Evolutionary conservation across 2,113 vertebrate genomes (phyloP), one percentile per base, ranked within the genome.

Genomic region (Calyptommatus sinebrachiatus): DNA sequence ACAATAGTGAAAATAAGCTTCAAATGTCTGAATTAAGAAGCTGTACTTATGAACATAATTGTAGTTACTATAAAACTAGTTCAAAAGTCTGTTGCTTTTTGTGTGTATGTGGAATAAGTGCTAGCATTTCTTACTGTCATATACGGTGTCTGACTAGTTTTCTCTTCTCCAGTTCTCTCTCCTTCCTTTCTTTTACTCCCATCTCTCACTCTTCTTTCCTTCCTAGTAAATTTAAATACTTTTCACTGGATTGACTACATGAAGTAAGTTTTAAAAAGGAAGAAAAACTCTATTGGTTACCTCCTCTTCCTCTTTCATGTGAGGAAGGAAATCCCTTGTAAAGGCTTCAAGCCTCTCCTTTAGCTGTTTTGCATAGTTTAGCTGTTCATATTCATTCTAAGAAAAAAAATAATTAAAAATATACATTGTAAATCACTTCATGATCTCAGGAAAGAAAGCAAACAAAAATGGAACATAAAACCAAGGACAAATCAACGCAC

Each of bases 301-400:
- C 97, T 99, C 98, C 81, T 99, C 98, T 75, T 99, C 98, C 87
- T 99, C 98, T 92, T 98, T 99, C 98, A 99, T 99, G 88, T 99
- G 98, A 87, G 98, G 98, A 92, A 99, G 96, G 90, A 99, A 99
- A 94, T 99, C 98, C 88, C 97, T 97, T 28, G 98, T 99, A 88
- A 99, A 99, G 67, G 97, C 98, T 85, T 99, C 98, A 65, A 99
- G 88, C 70, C 96, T 94, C 93, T 99, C 98, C 90, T 99, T 99
- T 87, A 99, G 95, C 90, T 99, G 98, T 88, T 94, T 97, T 16
- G 97, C 98, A 91, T 99, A 99, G 93, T 99, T 99, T 46, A 99
- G 94, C 92, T 99, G 98, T 67, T 99, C 98, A 83, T 94, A 98
- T 88, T 99, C 98, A 90, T 96, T 99, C 98, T 99, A 91, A 80